Evolutionary conservation across 2,888 invertebrate species (phyloP).

Genomic region (Acanthopleura granulata): DNA sequence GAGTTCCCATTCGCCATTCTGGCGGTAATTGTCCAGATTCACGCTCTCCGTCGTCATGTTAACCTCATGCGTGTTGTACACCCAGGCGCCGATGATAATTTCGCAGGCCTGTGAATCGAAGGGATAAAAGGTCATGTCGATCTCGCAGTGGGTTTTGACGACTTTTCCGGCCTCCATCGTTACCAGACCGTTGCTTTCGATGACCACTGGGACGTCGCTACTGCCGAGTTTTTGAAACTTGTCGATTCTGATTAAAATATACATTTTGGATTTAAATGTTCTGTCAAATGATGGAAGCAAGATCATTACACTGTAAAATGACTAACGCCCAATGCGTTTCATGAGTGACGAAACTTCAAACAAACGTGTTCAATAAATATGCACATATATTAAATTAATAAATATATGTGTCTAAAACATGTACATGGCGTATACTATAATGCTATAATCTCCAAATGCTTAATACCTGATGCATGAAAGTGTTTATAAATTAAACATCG

Average conservation of each 20-base stretch:
- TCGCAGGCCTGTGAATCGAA: conserved; percentile 13
- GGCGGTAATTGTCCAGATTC: conserved; percentile 5
- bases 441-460: too few species aligned
- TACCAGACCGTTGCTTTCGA: neutral
- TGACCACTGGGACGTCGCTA: neutral
- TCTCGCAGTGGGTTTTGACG: conserved; percentile 5
- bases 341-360: too few species aligned
- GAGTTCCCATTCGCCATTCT: conserved; percentile 11
- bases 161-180: conserved; percentile 12
- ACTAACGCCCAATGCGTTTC: too few species aligned
- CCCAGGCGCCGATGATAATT: conserved; percentile 14
- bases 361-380: too few species aligned
- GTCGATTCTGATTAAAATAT: conserved; percentile 6
- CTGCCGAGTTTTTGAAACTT: neutral
- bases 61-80: neutral
- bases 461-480: too few species aligned
- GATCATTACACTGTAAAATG: too few species aligned
- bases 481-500: too few species aligned
- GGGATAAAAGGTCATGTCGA: conserved; percentile 17
- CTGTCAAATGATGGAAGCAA: too few species aligned
- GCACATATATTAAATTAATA: too few species aligned
- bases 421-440: too few species aligned
- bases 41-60: conserved; percentile 3
- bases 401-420: too few species aligned
- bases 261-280: too few species aligned